Percentiles rank a stretch among this genome's conserved stretches.
Conservation (phyloP, 1,140 invertebrate species). For the Bradysia coprophila region DNA sequence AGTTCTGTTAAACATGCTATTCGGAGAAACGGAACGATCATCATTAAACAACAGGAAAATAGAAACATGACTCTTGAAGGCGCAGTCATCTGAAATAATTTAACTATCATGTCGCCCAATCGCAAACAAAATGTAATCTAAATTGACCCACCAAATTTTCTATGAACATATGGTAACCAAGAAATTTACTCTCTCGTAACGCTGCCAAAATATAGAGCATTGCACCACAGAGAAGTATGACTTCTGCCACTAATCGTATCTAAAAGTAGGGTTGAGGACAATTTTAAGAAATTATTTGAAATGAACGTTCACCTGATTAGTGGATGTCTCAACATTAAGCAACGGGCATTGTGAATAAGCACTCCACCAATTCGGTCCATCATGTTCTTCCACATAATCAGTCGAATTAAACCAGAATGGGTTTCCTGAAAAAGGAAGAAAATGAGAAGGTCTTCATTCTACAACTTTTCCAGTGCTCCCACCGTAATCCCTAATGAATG, state of each 20-base stretch:
- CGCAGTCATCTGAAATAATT: constrained; percentile 51
- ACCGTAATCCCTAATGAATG: too few species aligned
- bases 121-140: not conserved
- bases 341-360: constrained; percentile 20
- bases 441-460: too few species aligned
- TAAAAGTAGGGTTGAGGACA: constrained; percentile 7
- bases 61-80: constrained; percentile 79
- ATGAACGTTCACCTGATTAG: constrained; percentile 9
- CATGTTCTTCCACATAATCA: constrained; percentile 16
- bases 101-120: not conserved
- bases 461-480: too few species aligned
- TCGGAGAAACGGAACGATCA: constrained; percentile 65
- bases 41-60: constrained; percentile 73
- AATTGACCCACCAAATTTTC: constrained; percentile 81
- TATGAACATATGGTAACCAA: constrained; percentile 76
- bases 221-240: constrained; percentile 53
- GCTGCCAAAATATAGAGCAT: constrained; percentile 66
- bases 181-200: constrained; percentile 58
- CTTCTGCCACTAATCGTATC: constrained; percentile 46
- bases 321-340: constrained; percentile 20
- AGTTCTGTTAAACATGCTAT: constrained; percentile 63
- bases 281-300: not conserved
- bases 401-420: constrained; percentile 19
- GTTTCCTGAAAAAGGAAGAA: too few species aligned
- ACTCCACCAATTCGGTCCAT: constrained; percentile 19